Evolutionary conservation across 2,113 vertebrate genomes (phyloP), one percentile per base, ranked within the genome.

Genomic region (Lipophrys pholis): DNA sequence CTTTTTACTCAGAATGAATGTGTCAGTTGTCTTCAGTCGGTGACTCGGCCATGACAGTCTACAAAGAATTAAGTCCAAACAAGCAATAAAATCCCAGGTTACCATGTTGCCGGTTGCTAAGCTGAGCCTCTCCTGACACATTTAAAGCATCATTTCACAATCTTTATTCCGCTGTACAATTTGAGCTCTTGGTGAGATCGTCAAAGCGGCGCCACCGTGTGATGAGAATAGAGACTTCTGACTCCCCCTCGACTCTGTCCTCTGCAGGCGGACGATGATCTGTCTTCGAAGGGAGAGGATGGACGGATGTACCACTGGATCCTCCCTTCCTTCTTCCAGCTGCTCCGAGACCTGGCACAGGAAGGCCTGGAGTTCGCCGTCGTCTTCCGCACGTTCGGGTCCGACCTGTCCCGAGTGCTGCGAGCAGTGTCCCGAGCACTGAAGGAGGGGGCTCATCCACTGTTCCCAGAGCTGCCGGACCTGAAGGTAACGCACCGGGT

Each of bases 301-400:
- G 89, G 91, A 7, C 85, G 74, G 2, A 66, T 84, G 43, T 97
- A 96, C 89, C 95, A 97, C 90, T 93, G 95, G 78, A 92, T 97
- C 67, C 90, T 97, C 2, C 96, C 96, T 4, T 90, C 96, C 78
- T 97, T 97, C 90, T 96, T 97, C 87, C 93, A 87, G 86, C 91
- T 97, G 39, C 88, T 97, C 69, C 89, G 86, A 56, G 59, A 91
- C 21, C 90, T 97, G 80, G 82, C 68, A 9, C 82, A 84, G 30
- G 90, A 95, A 3, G 87, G 91, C 0, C 72, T 91, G 5, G 84
- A 90, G 0, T 97, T 97, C 16, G 84, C 95, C 0, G 3, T 97
- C 1, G 0, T 96, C 40, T 96, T 97, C 55, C 93, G 96, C 6
- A 96, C 95, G 0, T 97, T 97, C 15, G 96, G 96, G 30, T 82